Evolutionary conservation across 2,888 invertebrate genomes (phyloP), one percentile per base, ranked within the genome.

Genomic region (Lapara coniferarum): DNA sequence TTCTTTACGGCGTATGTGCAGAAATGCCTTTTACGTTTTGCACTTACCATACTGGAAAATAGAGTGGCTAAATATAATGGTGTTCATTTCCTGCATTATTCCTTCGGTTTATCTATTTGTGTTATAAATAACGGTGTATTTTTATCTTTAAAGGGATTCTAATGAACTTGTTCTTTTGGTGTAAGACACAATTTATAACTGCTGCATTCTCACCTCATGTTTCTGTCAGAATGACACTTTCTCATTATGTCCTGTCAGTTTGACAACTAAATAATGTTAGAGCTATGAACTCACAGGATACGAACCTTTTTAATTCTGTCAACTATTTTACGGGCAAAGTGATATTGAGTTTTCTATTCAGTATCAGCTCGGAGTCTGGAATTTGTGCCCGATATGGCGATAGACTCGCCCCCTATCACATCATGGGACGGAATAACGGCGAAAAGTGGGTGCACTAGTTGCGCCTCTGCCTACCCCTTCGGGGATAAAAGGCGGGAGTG

Each of bases 1-100:
- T 55, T 66, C 19, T 66, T 57, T 19, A 66, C 66, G 10, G 49
- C 77, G 72, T 74, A 68, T 69, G 69, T 73, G 70, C 73, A 69
- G 68, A 69, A 71, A 66, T 66, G 57, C 69, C 63, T 69, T 66
- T 66, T 58, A 67, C 70, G 69, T 70, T 58, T 66, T 58, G 53
- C 57, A 44, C 46, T 46, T 59, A 52, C 25, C 63, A 44, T 58
- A 63, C 51, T 51, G 49, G 68, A 68, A 68, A 68, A 68, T 68
- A 37, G 19, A 19, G 19, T 16, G 59, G 52, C 37, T 59, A 68
- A 59, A 59, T 19, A 37, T 68, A 68, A 68, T 63, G 52, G 51
- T 49, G 59, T 51, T 37, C 68, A 53, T 63, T 68, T 68, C 68
- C 68, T 68, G 59, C 68, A 63, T 68, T 68, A 58, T 52, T 68